Evolutionary conservation across 2,888 invertebrate genomes (phyloP), one percentile per base, ranked within the genome.

Genomic region (Mesochorus sp.): DNA sequence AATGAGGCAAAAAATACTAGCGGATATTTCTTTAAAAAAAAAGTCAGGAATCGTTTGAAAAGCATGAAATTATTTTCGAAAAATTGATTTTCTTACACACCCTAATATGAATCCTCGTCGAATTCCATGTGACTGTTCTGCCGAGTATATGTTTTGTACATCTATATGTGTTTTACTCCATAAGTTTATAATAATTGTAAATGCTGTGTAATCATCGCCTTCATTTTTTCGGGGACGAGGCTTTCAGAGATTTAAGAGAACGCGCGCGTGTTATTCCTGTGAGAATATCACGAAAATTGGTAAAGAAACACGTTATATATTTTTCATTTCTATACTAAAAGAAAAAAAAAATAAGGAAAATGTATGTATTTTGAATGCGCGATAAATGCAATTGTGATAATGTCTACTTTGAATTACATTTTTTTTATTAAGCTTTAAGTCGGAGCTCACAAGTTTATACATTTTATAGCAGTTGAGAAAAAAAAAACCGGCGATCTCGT

Each of bases 361-460:
- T 76, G 76, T 76, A 67, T 70, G 64, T 76, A 80, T 78, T 78
- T 76, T 62, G 76, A 42, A 61, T 76, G 78, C 76, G 75, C 77
- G 76, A 79, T 71, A 75, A 80, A 78, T 76, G 74, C 71, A 80
- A 81, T 79, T 82, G 82, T 82, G 82, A 82, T 82, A 82, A 79
- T 81, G 80, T 80, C 76, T 75, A 78, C 31, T 75, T 68, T 70
- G 57, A 79, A 76, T 75, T 80, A 79, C 66, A 55, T 79, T 82
- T 81, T 78, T 59, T 72, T 75, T 49, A 5, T 78, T 59, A 80
- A 79, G 71, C 70, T 82, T 78, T 78, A 79, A 80, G 74, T 81
- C 76, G 76, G 80, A 67, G 44, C 64, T 51, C 61, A 21, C 37
- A 64, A 66, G 62, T 68, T 49, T 62, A 59, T 77, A 68, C 66